Percentiles rank a stretch among this genome's conserved stretches.
These are phyloP conservation scores for Himalopsyche anomala DNA, from an alignment of 2,888 invertebrate species.

Conservation along the genomic window DNA sequence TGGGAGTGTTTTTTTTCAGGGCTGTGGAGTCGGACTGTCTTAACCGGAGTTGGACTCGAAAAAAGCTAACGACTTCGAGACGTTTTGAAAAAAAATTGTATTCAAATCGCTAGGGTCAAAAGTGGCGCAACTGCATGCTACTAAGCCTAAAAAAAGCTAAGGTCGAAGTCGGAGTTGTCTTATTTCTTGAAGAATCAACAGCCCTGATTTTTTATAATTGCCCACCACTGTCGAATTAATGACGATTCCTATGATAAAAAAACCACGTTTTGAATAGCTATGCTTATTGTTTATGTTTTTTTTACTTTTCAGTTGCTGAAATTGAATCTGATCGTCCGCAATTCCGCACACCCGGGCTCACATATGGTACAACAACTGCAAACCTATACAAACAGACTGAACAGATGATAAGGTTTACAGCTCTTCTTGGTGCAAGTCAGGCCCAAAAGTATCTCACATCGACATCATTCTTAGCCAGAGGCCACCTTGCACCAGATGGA, in stretches of 20 bases:
- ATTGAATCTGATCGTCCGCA: slow-evolving; percentile 48
- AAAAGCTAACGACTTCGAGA: no score
- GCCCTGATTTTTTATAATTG: no score
- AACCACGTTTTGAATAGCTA: neutral
- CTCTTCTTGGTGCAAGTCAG: slow-evolving; percentile 68
- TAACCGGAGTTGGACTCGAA: no score
- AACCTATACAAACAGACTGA: slow-evolving; percentile 57
- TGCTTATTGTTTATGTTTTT: neutral
- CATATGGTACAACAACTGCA: slow-evolving; percentile 50
- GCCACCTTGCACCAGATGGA: slow-evolving; percentile 74
- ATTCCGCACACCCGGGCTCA: slow-evolving; percentile 56
- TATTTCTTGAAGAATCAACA: no score
- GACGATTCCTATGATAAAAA: neutral
- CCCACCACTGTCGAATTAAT: no score
- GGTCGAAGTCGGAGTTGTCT: no score
- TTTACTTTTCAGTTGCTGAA: slow-evolving; percentile 58
- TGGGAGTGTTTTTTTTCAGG: no score
- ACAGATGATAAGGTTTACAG: slow-evolving; percentile 67
- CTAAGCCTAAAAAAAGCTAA: no score
- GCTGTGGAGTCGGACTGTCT: no score
- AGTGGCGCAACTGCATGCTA: no score
- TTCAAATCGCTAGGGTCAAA: no score
- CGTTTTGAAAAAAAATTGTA: no score
- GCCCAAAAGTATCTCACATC: slow-evolving; percentile 69
- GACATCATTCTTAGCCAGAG: slow-evolving; percentile 70